Base-by-base conservation (phyloP, 1,140 invertebrate species). In the Meteorus sp. region DNA sequence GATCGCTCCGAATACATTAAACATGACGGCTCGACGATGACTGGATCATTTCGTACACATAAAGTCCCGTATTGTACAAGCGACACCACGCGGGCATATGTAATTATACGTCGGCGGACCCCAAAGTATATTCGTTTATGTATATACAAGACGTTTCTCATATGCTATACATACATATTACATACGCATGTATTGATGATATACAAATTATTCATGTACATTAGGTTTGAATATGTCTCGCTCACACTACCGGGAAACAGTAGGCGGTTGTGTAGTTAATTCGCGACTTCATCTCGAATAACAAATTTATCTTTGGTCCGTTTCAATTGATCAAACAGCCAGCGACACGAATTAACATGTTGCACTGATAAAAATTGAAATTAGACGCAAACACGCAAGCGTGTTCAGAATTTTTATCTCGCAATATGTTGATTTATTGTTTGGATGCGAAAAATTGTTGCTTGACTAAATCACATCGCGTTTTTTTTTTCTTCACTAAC, bases 1-100 rank as follows among this genome's bases (percentile, higher is more conserved):
- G 39, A 61, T 60, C 60, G 63, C 63, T 65, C 63, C 51, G 63
- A 65, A 65, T 65, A 65, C 63, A 65, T 65, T 65, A 65, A 61
- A 65, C 63, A 65, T 65, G 62, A 64, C 54, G 59, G 37, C 17
- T 39, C 59, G 53, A n/a, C n/a, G n/a, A 61, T 65, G 63, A 65
- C 63, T 64, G 62, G 52, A 62, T 65, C 52, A 65, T 64, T 64
- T 64, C 57, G 51, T 64, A 54, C 51, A 54, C 51, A n/a, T n/a
- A 27, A 56, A 61, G 63, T 65, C 59, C 44, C 63, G 59, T 59
- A 61, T n/a, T n/a, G 52, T 57, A 57, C 50, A 53, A 47, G 31
- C 51, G 47, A 43, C 50, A 43, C 7, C 22, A 54, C 60, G 23
- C 45, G 59, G n/a, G 63, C 60, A 65, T 65, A 61, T 65, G 56